Evolutionary conservation across 1,140 invertebrate species (phyloP), one percentile per base, ranked within the genome.

Genomic region (Pseudomyrmex flavicornis): DNA sequence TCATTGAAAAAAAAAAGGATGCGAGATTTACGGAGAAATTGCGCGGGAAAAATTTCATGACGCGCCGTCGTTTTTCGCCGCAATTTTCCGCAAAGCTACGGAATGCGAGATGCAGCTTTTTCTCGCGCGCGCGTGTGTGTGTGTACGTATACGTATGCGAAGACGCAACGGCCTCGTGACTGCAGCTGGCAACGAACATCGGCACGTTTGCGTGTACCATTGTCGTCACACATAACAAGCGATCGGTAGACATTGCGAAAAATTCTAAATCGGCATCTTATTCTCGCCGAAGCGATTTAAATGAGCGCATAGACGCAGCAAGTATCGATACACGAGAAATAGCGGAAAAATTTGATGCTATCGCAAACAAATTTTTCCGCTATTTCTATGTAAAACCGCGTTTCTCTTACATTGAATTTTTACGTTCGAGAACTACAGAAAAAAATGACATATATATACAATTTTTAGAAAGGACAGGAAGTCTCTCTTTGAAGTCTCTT

Each of bases 1-100:
- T 59, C 66, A 80, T 80, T 70, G 76, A 72, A 80, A 80, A 61
- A 80, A 80, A 61, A 80, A 80, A 70, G 44, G 66, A 72, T 48
- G 62, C 63, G 54, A 59, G 76, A 72, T 72, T 80, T 80, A 80
- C 20, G 54, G 15, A 20, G 54, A n/a, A 72, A 80, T 80, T 9
- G 76, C 52, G 65, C 54, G 54, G 46, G 44, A 15, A 70, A 70
- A 46, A 48, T 72, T 59, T 80, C 46, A 72, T 22, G 65, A 48
- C 35, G 20, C 50, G 44, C 44, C 12, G 22, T 20, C 26, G 54
- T 70, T 72, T 80, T 72, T 59, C 44, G 56, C 20, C 44, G 66
- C 76, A 70, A 59, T 80, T 80, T 80, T 70, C 44, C 22, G 76
- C 76, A 20, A 59, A 44, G 54, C 44, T 69, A 54, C n/a, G 76